phyloP scores from a whole-genome alignment of 23 tunicate genomes.

The Ciona savignyi region DNA sequence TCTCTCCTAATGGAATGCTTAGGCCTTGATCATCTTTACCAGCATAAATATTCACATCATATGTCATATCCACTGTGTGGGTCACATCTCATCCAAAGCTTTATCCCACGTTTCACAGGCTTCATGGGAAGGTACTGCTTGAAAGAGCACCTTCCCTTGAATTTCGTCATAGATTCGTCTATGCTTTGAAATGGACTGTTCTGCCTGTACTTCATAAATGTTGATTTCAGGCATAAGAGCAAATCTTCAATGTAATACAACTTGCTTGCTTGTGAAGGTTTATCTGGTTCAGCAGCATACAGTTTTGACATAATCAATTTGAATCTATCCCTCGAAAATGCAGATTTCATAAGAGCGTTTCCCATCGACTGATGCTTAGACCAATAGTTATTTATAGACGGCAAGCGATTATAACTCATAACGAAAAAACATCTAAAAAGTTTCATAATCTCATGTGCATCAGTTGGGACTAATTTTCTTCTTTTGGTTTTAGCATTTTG shows the following conservation, averaged over 20 bases:
- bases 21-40: constrained; percentile 17
- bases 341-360: constrained; percentile 18
- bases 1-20: constrained; percentile 25
- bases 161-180: constrained; percentile 15
- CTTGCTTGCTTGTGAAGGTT: constrained; percentile 9
- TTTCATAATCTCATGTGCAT: constrained; percentile 19
- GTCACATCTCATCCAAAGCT: constrained; percentile 29
- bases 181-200: constrained; percentile 31
- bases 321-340: constrained; percentile 20
- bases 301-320: constrained; percentile 15
- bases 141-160: constrained; percentile 31
- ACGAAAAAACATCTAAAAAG: constrained; percentile 24
- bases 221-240: constrained; percentile 28
- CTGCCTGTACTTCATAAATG: constrained; percentile 23
- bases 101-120: constrained; percentile 32
- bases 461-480: too few species aligned
- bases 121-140: constrained; percentile 32
- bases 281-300: constrained; percentile 14
- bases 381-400: constrained; percentile 20
- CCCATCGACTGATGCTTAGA: constrained; percentile 9
- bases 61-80: too few species aligned
- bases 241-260: constrained; percentile 27
- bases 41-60: too few species aligned
- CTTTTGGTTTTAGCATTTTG: constrained; percentile 13
- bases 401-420: constrained; percentile 21